Base-by-base conservation (phyloP, 2,797 vertebrate species). In the Sandelia bainsii region DNA sequence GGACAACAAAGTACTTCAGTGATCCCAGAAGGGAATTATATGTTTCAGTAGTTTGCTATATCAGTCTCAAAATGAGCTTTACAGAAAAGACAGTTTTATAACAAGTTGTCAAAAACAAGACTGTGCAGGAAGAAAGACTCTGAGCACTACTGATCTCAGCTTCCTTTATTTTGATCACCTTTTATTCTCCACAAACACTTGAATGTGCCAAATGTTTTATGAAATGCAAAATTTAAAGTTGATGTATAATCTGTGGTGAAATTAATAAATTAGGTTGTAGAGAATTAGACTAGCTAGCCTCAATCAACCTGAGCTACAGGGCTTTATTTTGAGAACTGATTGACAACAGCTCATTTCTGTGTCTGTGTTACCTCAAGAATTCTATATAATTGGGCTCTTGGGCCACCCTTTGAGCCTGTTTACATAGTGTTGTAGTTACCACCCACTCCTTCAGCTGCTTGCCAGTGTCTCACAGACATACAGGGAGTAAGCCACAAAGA, bases 321-420 rank as follows among this genome's bases (percentile, higher is more conserved):
- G 59, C 66, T 82, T 80, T 83, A 77, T 48, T 78, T 59, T 76
- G 64, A 80, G 78, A 78, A 62, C 78, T 60, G 53, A 34, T 59
- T 60, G 79, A 74, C 16, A 49, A 82, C 85, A 86, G 78, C 63
- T 70, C 69, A 57, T 82, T 79, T 82, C 69, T 72, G 76, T 66
- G 77, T 84, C 90, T 92, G 84, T 76, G 73, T 85, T 86, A 63
- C 68, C 73, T 89, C 82, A 85, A 82, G 79, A 85, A 79, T 53
- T 80, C 73, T 29, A 68, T 83, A 69, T 88, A 89, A 83, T 86
- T 90, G 85, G 83, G 72, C 83, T 92, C 78, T 75, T 62, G 75
- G 89, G 84, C 89, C 88, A 86, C 87, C 84, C 82, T 69, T 75
- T 72, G 61, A 85, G 82, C 71, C 75, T 89, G 86, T 91, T 89